A percentile compares a stretch with the other conserved stretches of the same genome.
Evolutionary conservation across 2,888 invertebrate species (phyloP).

Genomic region (Empis stercorea): DNA sequence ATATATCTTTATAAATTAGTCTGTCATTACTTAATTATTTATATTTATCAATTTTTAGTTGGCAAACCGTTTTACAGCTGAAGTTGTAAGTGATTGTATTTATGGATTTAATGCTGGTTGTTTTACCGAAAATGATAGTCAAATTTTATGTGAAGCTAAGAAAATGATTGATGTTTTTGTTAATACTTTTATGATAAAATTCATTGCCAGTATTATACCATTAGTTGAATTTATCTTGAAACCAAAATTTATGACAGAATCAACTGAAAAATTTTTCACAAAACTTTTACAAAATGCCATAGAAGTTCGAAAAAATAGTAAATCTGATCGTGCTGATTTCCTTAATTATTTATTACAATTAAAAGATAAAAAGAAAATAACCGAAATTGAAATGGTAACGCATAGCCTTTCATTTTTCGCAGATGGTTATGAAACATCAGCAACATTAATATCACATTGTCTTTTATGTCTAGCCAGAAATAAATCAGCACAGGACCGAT

Average conservation of each 20-base stretch:
- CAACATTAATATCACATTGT: slow-evolving; percentile 20
- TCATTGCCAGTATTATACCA: neutral
- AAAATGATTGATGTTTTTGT: slow-evolving; percentile 22
- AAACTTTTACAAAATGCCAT: slow-evolving; percentile 23
- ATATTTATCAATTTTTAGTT: slow-evolving; percentile 17
- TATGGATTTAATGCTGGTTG: slow-evolving; percentile 35
- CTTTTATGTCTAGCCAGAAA: slow-evolving; percentile 17
- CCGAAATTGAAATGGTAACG: slow-evolving; percentile 18
- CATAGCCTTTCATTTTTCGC: slow-evolving; percentile 29
- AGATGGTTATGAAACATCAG: slow-evolving; percentile 33
- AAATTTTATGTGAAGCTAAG: slow-evolving; percentile 24
- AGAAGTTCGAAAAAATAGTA: slow-evolving; percentile 17
- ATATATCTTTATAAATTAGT: neutral
- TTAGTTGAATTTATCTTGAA: slow-evolving; percentile 18
- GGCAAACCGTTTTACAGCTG: slow-evolving; percentile 31
- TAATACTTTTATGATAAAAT: neutral
- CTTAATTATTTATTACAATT: slow-evolving; percentile 28
- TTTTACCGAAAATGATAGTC: slow-evolving; percentile 22
- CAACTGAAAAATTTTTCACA: slow-evolving; percentile 43
- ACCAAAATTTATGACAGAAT: slow-evolving; percentile 27
- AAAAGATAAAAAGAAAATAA: slow-evolving; percentile 22
- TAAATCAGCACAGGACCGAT: slow-evolving; percentile 19
- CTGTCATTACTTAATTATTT: too few relatives aligned
- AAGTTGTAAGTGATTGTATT: slow-evolving; percentile 37
- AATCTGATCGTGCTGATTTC: slow-evolving; percentile 26